These are phyloP conservation scores for Pollenia griseotomentosa DNA, from an alignment of 2,888 invertebrate species.

Conservation along the genomic window DNA sequence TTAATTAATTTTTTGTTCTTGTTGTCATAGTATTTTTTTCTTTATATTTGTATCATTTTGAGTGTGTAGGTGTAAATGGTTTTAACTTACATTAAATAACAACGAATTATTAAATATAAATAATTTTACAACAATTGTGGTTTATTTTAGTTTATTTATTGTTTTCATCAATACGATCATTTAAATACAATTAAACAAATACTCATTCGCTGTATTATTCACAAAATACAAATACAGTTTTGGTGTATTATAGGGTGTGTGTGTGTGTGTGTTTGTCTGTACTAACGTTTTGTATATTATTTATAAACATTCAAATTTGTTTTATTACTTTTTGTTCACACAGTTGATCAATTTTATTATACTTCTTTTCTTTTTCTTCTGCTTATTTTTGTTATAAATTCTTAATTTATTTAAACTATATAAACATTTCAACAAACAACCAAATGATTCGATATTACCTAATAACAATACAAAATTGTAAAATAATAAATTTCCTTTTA, in stretches of 20 bases:
- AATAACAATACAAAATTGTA: not conserved
- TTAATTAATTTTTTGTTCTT: conserved; percentile 9
- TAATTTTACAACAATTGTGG: conserved; percentile 62
- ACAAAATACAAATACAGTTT: conserved; percentile 12
- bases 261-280: no score
- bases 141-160: conserved; percentile 25
- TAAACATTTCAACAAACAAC: conserved; percentile 25
- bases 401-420: conserved; percentile 26
- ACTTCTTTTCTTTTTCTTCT: not conserved
- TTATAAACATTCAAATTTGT: no score
- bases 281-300: no score
- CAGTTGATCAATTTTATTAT: not conserved
- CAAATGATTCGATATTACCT: conserved; percentile 26
- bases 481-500: not conserved
- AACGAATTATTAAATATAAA: conserved; percentile 63
- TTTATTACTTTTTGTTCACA: not conserved
- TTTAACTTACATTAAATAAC: conserved; percentile 64
- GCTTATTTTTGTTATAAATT: not conserved
- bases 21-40: not conserved
- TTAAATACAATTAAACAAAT: conserved; percentile 42
- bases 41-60: conserved; percentile 9
- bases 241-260: not conserved
- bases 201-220: conserved; percentile 37
- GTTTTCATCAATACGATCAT: conserved; percentile 13
- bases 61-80: conserved; percentile 16